phyloP scores from a whole-genome alignment of 2,888 invertebrate species.

The Dexiosoma caninum region DNA sequence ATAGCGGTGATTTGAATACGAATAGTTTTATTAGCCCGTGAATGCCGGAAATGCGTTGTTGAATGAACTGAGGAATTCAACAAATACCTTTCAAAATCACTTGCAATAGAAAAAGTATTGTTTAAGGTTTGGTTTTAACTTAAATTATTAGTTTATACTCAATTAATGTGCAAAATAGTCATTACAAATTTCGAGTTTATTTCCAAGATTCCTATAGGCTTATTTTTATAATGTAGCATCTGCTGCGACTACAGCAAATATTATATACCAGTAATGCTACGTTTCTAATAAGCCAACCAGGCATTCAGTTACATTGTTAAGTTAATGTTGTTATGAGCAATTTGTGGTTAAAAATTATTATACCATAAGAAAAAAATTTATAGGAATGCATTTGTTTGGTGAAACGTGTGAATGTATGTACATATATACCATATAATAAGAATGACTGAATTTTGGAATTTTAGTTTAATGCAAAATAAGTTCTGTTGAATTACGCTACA shows the following conservation, averaged over 20 bases:
- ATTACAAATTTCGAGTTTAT: not conserved
- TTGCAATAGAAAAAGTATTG: not conserved
- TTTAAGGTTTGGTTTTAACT: slow-evolving; percentile 16
- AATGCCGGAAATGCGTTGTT: too few relatives aligned
- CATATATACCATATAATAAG: slow-evolving; percentile 10
- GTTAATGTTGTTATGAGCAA: slow-evolving; percentile 17
- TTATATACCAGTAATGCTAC: not conserved
- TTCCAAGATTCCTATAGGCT: slow-evolving; percentile 4
- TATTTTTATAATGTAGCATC: slow-evolving; percentile 36
- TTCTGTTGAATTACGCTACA: not conserved
- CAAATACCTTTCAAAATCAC: too few relatives aligned
- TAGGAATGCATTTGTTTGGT: not conserved
- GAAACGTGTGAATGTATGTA: not conserved
- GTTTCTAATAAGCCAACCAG: slow-evolving; percentile 33
- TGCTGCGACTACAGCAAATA: slow-evolving; percentile 8
- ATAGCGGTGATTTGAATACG: too few relatives aligned
- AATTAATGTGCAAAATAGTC: slow-evolving; percentile 26
- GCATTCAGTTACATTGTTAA: slow-evolving; percentile 23
- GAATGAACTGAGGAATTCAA: too few relatives aligned
- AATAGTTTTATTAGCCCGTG: too few relatives aligned
- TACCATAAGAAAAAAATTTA: slow-evolving; percentile 25
- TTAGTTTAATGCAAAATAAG: slow-evolving; percentile 15
- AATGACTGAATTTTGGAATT: slow-evolving; percentile 24
- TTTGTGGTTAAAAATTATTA: slow-evolving; percentile 50
- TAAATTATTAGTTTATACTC: slow-evolving; percentile 26